Evolutionary conservation across 2,113 vertebrate genomes (phyloP), one percentile per base, ranked within the genome.

Genomic region (Dinomys branickii): DNA sequence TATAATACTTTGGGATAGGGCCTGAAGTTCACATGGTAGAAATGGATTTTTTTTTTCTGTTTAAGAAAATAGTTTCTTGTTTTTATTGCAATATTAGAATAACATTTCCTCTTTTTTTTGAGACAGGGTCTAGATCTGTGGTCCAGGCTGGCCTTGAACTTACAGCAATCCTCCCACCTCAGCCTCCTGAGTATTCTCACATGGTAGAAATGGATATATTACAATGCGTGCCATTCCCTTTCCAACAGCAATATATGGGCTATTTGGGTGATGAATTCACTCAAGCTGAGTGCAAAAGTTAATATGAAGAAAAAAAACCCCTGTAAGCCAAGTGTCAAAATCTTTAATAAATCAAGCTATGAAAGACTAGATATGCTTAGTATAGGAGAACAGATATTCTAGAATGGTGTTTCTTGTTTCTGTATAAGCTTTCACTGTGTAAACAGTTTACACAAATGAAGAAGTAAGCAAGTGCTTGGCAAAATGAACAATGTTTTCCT

Each of bases 311-410:
- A 90, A 30, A 33, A 67, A 95, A 84, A 89, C 44, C n/a, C n/a
- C n/a, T 80, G 0, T 58, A 89, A 91, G 67, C 26, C 44, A 87
- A 59, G 54, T 89, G 13, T 17, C 69, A 84, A 35, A 93, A 69
- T 86, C 61, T 89, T 89, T 71, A 83, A 93, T 94, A 95, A 86
- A 69, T 95, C 63, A 86, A 82, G 81, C 63, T 65, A 73, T 85
- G 16, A 59, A 97, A 95, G 71, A 54, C 58, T 78, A 35, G 54
- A 63, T 90, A 91, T 89, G 67, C 38, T 95, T 65, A 93, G 54
- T 52, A 73, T 56, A 86, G 26, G 11, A 30, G 20, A 71, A n/a
- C 78, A 41, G 12, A 33, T 86, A 85, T 67, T 81, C 54, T 44
- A 61, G 67, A 89, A 67, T 78, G 44, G 35, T 20, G 11, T 54